Base-by-base conservation (phyloP, 2,113 vertebrate species). In the Lipotes vexillifer region DNA sequence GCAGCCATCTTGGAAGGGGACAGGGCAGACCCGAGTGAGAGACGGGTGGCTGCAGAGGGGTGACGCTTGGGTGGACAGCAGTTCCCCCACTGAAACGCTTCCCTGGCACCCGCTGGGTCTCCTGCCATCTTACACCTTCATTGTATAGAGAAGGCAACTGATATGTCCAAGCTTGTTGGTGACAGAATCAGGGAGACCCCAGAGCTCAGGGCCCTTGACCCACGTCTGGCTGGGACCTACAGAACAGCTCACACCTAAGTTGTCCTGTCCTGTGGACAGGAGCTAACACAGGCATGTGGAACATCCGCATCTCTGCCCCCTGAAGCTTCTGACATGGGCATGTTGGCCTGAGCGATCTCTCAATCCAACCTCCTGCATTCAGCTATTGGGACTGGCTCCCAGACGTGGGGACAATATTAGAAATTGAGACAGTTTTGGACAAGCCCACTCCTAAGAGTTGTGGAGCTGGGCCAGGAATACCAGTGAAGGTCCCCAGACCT, bases 81-180 rank as follows among this genome's bases (percentile, higher is more conserved):
- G 65, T 23, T n/a, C 29, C 63, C 69, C 15, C 6, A 0, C 65
- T 6, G 77, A 92, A 29, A 44, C 2, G 2, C 31, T 44, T 61
- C 38, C 38, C 29, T 18, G 20, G 10, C 52, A 81, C 10, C 33
- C 0, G 0, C 75, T 6, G 13, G 52, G 33, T 1, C 3, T 55
- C 20, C 59, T 33, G 81, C 17, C 41, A 83, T 44, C 29, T 83
- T 63, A 12, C 27, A 65, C 38, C 38, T 65, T 83, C 81, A 33
- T 5, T 63, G 18, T 14, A 63, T 11, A 57, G 29, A 29, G 49
- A 68, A 46, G 20, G n/a, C 9, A 68, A 44, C 4, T 14, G 61
- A 78, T 21, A 57, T 59, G 15, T 77, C 61, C 36, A 68, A 31
- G 38, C 36, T 33, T 55, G 41, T 41, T 80, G 75, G 20, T 66